These are phyloP conservation scores for Glaucomys volans DNA, from an alignment of 2,113 vertebrate species.

Conservation along the genomic window DNA sequence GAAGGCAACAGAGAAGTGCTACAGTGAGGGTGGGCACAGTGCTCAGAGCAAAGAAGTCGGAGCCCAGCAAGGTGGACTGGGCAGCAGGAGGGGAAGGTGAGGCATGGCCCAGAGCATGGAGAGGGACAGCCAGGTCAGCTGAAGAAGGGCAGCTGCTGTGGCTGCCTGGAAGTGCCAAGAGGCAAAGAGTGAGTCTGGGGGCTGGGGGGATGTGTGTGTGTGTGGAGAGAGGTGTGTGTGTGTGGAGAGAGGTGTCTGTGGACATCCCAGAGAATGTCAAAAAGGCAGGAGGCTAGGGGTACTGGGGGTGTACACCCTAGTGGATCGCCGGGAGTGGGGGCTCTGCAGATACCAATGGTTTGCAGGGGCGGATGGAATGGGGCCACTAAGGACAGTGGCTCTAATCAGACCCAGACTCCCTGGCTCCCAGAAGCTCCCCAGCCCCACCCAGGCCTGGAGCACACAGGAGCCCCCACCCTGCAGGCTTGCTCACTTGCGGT, in stretches of 20 bases:
- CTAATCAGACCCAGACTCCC: too few relatives aligned
- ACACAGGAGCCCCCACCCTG: rapidly evolving
- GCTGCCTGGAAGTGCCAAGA: too few relatives aligned
- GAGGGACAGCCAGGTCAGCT: too few relatives aligned
- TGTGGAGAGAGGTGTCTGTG: too few relatives aligned
- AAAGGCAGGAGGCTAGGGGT: neutral
- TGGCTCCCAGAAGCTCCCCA: too few relatives aligned
- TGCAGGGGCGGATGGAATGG: too few relatives aligned
- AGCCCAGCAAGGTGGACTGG: rapidly evolving
- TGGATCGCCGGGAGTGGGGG: rapidly evolving
- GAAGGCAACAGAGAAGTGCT: neutral
- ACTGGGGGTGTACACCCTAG: neutral
- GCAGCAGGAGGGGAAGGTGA: neutral
- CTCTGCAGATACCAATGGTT: rapidly evolving
- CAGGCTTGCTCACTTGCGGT: conserved; percentile 93
- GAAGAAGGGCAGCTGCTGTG: rapidly evolving
- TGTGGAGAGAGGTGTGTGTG: too few relatives aligned
- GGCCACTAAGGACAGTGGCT: neutral
- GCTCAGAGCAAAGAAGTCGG: too few relatives aligned
- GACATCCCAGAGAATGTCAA: too few relatives aligned
- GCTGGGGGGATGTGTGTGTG: too few relatives aligned
- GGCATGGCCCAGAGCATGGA: rapidly evolving
- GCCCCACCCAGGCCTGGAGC: neutral
- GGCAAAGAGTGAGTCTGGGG: rapidly evolving
- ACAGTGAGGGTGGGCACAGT: neutral